Base-by-base conservation (phyloP, 92 coral and sea anemone species). In the Muricea muricata region DNA sequence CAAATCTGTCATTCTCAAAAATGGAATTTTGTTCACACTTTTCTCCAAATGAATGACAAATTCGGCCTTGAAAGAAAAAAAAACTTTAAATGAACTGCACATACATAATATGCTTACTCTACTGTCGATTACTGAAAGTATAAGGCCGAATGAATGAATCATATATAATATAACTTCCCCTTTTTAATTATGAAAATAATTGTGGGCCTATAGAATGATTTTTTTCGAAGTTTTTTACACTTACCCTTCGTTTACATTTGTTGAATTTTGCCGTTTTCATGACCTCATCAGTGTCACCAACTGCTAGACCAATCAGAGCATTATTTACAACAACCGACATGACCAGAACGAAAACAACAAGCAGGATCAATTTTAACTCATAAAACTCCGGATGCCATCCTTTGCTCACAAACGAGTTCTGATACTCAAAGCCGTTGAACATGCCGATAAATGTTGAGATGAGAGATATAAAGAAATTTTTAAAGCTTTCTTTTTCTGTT, bases 251-350 rank as follows among this genome's bases (percentile, higher is more conserved):
- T 14, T 28, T 32, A 32, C 8, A 26, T 15, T 63, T 63, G 31
- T 63, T 40, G 10, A 32, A 26, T 63, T 63, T 63, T 63, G 70
- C 70, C 4, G 70, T 28, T 13, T 63, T 63, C 70, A 63, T 63
- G n/a, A 63, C 70, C 14, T 63, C 35, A 32, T 32, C 37, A 18
- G 70, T 63, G 12, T 63, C 70, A 63, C 70, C 70, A 63, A 63
- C 70, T 28, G 70, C 70, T 63, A 63, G 39, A 18, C 70, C 70
- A 32, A 63, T 63, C 18, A 63, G 70, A 63, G 70, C 35, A 32
- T 63, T 63, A 21, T 30, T 63, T 15, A 63, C 39, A 32, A 63
- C 70, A 30, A 63, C 30, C 70, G 37, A 6, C 37, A 63, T 63
- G 37, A 63, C 37, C 7, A 63, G 39, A 15, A 63, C 30, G 18